Conservation (phyloP, 1,140 invertebrate genomes). For the Pseudomyrmex gracilis region DNA sequence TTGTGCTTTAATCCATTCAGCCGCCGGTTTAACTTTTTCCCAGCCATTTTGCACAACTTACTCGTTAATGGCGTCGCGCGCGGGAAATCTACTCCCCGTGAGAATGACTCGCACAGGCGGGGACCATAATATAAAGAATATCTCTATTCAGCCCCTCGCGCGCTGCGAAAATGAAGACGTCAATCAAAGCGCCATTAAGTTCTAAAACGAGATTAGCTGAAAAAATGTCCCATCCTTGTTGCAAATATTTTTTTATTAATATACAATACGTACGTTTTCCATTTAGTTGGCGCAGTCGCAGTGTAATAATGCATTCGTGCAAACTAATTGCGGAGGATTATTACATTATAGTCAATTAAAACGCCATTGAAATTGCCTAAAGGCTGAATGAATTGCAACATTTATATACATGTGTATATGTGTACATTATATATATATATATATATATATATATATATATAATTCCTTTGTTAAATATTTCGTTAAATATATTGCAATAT, state of each 20-base stretch:
- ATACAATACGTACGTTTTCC: too few species aligned
- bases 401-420: too few species aligned
- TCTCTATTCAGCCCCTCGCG: slow-evolving; percentile 7
- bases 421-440: too few species aligned
- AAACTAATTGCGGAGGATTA: too few species aligned
- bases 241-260: too few species aligned
- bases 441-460: too few species aligned
- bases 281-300: too few species aligned
- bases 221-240: too few species aligned
- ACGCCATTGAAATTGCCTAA: neutral
- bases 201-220: too few species aligned
- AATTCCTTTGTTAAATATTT: neutral
- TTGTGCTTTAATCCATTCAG: slow-evolving; percentile 65
- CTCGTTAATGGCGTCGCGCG: slow-evolving; percentile 60
- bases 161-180: slow-evolving; percentile 4
- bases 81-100: slow-evolving; percentile 38
- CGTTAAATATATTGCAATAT: too few species aligned
- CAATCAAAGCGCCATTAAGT: slow-evolving; percentile 23
- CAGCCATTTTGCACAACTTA: slow-evolving; percentile 67
- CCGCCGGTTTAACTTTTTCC: slow-evolving; percentile 50
- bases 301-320: too few species aligned
- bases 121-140: slow-evolving; percentile 45
- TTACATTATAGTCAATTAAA: too few species aligned
- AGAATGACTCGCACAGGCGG: slow-evolving; percentile 44
- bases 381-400: neutral